Base-by-base conservation (phyloP, 2,113 vertebrate species). In the Eonycteris spelaea region DNA sequence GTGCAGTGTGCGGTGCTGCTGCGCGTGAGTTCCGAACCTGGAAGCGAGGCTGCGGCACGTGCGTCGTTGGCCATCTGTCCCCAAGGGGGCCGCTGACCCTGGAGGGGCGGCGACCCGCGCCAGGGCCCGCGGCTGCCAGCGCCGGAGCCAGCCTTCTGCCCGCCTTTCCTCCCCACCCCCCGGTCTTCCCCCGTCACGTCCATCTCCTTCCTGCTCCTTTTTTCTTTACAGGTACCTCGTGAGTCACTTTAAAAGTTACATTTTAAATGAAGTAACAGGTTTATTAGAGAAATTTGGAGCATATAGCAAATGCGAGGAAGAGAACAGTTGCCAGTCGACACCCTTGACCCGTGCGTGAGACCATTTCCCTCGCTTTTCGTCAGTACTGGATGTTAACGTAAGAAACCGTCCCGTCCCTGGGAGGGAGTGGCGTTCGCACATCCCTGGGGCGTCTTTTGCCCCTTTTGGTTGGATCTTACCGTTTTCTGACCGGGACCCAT, bases 401-500 rank as follows among this genome's bases (percentile, higher is more conserved):
- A 26, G 61, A 38, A 38, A 30, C 84, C 19, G 9, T 24, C 28
- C 43, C 55, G 45, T 5, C 21, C 3, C 15, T n/a, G 7, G 24
- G 13, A n/a, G 33, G 91, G 45, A 43, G 24, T 40, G 30, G 26
- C 7, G 5, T 43, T 33, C 33, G 55, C 22, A 2, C 16, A 0
- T 59, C 0, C 9, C 38, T 73, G 7, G 43, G 4, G 10, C 35
- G 53, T 16, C 18, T 55, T 14, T 38, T 26, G 40, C 14, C 13
- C 33, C 38, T 74, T 61, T 14, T 8, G 1, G 28, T 4, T 33
- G 53, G 19, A 13, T 22, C 30, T 30, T 9, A 28, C 13, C 6
- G 3, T 14, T 40, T 70, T 90, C 53, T 71, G 35, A 5, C 0
- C 3, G 35, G 16, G 7, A 2, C 1, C 10, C 0, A 0, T 0